Evolutionary conservation across 1,140 invertebrate species (phyloP), one percentile per base, ranked within the genome.

Genomic region (Druon quercuslanigerum): DNA sequence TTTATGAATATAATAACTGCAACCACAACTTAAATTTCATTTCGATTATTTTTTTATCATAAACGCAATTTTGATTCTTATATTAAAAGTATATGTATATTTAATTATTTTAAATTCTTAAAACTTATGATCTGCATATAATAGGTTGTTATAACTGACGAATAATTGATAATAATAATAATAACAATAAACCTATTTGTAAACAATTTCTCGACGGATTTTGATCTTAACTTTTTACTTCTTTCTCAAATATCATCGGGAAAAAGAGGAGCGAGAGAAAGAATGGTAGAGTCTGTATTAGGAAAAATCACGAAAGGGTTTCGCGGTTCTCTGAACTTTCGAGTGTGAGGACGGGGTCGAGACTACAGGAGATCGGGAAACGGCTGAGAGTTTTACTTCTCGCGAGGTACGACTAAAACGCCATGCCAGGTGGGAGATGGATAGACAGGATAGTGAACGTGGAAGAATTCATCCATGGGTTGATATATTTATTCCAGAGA

Each of bases 331-430:
- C 16, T 75, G 74, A 46, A 76, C 79, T 82, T 81, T 81, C 79
- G 74, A 73, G 33, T 81, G 73, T 77, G 81, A 81, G 72, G 73
- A 81, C 81, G 77, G 73, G 80, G 76, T 81, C 57, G 71, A 84
- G 79, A 84, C 83, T 84, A 81, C 82, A 81, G 83, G 78, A 80
- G 79, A 82, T 82, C 83, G 79, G 83, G 81, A 84, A 80, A 82
- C 81, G 83, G 81, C 78, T 70, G 83, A 76, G 79, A 82, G 83
- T 84, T 84, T 84, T 84, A 84, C 80, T 84, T 78, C 79, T 81
- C 70, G 79, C 72, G 73, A 77, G 79, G 83, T 78, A 84, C 82
- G 83, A 82, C 82, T 79, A 71, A 77, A 79, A 82, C 60, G 71
- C 40, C 40, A 46, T 46, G 72, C 75, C 80, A 82, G 79, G 83